Conservation (phyloP, 2,888 invertebrate genomes). For the Sphinx pinastri region DNA sequence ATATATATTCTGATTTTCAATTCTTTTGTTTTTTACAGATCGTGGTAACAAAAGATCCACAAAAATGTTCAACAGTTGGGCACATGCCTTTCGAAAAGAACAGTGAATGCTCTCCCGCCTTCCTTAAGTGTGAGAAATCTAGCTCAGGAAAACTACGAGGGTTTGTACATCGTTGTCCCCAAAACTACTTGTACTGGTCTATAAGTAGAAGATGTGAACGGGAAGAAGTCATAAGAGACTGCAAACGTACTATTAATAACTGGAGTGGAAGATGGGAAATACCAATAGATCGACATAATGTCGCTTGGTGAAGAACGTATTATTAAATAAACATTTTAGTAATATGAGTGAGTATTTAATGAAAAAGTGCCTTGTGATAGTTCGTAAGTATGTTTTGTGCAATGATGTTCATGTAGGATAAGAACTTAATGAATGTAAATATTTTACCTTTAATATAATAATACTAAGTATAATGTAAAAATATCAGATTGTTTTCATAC, state of each 20-base stretch:
- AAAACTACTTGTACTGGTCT: conserved; percentile 90
- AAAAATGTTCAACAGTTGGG: conserved; percentile 87
- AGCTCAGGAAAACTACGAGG: conserved; percentile 84
- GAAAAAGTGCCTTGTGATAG: conserved; percentile 9
- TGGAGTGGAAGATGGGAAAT: conserved; percentile 82
- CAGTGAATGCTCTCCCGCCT: conserved; percentile 87
- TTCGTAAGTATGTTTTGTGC: conserved; percentile 13
- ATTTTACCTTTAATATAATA: not conserved
- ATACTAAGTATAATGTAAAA: not conserved
- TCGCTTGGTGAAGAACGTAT: conserved; percentile 53
- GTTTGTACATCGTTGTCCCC: conserved; percentile 90
- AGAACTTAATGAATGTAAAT: conserved; percentile 18
- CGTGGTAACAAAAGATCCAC: conserved; percentile 77
- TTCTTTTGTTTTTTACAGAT: conserved; percentile 81
- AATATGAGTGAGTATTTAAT: not conserved
- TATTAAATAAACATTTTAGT: not conserved
- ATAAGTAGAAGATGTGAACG: conserved; percentile 91
- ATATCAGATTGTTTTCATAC: conserved; percentile 10
- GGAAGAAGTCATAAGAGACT: conserved; percentile 84
- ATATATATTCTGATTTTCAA: not conserved
- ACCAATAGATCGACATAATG: conserved; percentile 81
- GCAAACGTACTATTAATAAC: conserved; percentile 70
- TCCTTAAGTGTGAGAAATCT: conserved; percentile 87
- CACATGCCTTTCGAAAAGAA: conserved; percentile 87
- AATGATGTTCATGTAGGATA: conserved; percentile 22